Percentiles rank a stretch among this genome's conserved stretches.
phyloP scores from a whole-genome alignment of 1,140 invertebrate genomes.

The Euura lappo region DNA sequence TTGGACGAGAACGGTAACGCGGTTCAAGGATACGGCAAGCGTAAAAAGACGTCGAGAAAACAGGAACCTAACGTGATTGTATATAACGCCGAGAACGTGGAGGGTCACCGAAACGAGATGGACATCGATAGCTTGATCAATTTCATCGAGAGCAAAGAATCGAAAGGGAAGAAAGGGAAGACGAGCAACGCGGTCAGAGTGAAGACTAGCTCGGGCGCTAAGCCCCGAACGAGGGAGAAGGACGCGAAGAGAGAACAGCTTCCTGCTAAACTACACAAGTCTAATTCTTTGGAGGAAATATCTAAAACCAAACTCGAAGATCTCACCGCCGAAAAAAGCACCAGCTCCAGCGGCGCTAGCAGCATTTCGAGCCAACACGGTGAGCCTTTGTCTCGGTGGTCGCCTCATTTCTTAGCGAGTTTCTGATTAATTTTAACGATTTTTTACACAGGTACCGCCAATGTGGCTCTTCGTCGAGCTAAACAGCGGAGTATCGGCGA shows the following conservation, averaged over 20 bases:
- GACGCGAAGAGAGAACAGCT: constrained; percentile 56
- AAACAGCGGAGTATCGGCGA: constrained; percentile 55
- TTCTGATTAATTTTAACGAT: neutral
- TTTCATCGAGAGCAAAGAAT: constrained; percentile 61
- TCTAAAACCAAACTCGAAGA: constrained; percentile 74
- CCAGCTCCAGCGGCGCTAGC: constrained; percentile 48
- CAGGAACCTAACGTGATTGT: constrained; percentile 69
- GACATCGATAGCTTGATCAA: constrained; percentile 63
- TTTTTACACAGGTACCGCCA: constrained; percentile 48
- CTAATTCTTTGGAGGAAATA: constrained; percentile 74
- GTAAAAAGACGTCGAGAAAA: constrained; percentile 62
- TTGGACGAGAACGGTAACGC: constrained; percentile 72
- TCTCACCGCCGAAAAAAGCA: constrained; percentile 61
- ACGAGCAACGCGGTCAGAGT: constrained; percentile 46
- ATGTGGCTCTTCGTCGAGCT: constrained; percentile 51
- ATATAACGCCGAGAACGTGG: constrained; percentile 68
- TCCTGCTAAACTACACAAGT: constrained; percentile 64
- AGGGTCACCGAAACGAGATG: constrained; percentile 69
- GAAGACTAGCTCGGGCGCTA: constrained; percentile 50
- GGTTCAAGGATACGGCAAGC: constrained; percentile 61
- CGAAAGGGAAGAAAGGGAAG: constrained; percentile 54
- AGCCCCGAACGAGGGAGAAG: constrained; percentile 53
- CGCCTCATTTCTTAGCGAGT: constrained; percentile 9
- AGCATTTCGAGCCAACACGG: constrained; percentile 54
- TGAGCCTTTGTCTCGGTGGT: constrained; percentile 28